Conservation (phyloP, 1,140 invertebrate species). For the Papilio polytes region DNA sequence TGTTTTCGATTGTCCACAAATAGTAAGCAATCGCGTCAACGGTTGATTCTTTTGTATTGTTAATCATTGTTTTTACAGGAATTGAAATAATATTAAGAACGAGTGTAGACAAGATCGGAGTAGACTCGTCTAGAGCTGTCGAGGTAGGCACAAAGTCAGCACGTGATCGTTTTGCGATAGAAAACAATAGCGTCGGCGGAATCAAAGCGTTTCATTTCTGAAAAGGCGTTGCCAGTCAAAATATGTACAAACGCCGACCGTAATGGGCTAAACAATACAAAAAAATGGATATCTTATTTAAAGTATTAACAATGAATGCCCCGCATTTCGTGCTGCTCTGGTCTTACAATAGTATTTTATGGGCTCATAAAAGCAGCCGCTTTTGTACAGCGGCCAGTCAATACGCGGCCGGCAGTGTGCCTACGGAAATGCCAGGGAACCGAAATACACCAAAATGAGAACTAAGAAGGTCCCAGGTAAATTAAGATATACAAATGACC, state of each 20-base stretch:
- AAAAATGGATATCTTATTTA: constrained; percentile 82
- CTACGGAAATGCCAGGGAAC: constrained; percentile 48
- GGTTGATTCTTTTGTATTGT: constrained; percentile 32
- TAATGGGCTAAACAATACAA: constrained; percentile 77
- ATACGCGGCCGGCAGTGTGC: constrained; percentile 62
- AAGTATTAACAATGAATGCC: constrained; percentile 75
- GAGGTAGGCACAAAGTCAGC: constrained; percentile 48
- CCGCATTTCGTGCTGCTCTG: constrained; percentile 66
- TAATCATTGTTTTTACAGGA: constrained; percentile 13
- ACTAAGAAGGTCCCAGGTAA: constrained; percentile 23
- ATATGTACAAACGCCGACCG: constrained; percentile 77
- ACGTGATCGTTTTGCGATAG: constrained; percentile 73
- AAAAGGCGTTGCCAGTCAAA: constrained; percentile 74
- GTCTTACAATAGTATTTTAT: constrained; percentile 76
- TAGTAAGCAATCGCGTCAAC: neutral
- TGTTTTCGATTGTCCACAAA: too few species aligned
- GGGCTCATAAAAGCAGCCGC: constrained; percentile 69
- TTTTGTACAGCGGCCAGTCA: constrained; percentile 72
- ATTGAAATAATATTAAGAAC: constrained; percentile 13
- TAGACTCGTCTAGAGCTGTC: constrained; percentile 9
- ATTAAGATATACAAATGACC: constrained; percentile 5
- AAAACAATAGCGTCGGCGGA: constrained; percentile 59
- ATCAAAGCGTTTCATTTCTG: constrained; percentile 58
- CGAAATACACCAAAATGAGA: constrained; percentile 45
- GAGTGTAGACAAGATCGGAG: neutral